Evolutionary conservation across 1,140 invertebrate genomes (phyloP), one percentile per base, ranked within the genome.

Genomic region (Drosophila paulistorum): DNA sequence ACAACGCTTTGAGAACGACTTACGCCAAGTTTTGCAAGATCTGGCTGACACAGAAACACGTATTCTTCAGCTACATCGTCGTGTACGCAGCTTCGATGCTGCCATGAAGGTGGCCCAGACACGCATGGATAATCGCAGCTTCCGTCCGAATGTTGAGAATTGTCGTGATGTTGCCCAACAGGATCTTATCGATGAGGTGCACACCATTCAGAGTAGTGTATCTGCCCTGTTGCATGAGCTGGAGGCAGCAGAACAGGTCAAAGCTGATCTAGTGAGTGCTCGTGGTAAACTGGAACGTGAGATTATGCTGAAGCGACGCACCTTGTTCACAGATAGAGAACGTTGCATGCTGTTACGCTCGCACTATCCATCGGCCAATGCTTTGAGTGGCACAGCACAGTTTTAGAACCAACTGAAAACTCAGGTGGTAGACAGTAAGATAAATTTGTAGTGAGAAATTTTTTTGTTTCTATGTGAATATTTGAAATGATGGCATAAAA

Each of bases 101-200:
- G 94, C 95, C 3, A 94, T 96, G 94, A 96, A 96, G 90, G 93
- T 96, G 26, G 96, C 95, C 14, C 96, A 97, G 92, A 96, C 96
- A 0, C 94, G 96, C 73, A 92, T 97, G 62, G 94, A 96, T 79
- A 95, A 96, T 78, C 93, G 96, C 68, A 93, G 94, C 42, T 93
- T 93, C 63, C 92, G 95, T 37, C 95, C 95, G 14, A 93, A 94
- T 45, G 94, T 96, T 7, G 96, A 97, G 91, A 96, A 93, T 77
- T 96, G 95, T 65, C 93, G 95, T 55, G 96, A 97, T 87, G 91
- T 92, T 37, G 93, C 95, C 13, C 95, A 96, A 91, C 93, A 94
- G 71, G 94, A 95, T 7, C 92, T 96, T n/a, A 93, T 96, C 41
- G 95, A 96, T 39, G 96, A 96, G 91, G 95, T 96, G 0, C 95